A percentile compares a stretch with the other conserved stretches of the same genome.
phyloP scores from a whole-genome alignment of 30 jellyfish, hydroid and myxozoan genomes.

The Rhopilema esculentum region DNA sequence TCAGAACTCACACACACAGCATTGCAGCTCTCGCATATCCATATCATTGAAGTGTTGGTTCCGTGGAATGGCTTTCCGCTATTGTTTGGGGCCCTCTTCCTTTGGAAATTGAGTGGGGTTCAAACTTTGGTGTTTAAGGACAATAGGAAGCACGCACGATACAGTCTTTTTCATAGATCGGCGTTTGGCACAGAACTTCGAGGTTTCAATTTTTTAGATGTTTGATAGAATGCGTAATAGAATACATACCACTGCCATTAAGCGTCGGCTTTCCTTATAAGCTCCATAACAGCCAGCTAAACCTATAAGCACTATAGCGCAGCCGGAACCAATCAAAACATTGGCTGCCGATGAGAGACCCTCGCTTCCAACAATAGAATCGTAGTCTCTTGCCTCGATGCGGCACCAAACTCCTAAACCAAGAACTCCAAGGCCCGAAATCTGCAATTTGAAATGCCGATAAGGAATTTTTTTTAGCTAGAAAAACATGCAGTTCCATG shows the following conservation, averaged over 20 bases:
- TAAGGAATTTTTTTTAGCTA: background rate
- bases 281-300: background rate
- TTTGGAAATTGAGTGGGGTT: too few species aligned
- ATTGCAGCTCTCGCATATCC: too few species aligned
- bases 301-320: background rate
- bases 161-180: too few species aligned
- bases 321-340: background rate
- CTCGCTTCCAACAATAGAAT: background rate
- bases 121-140: too few species aligned
- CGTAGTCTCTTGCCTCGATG: background rate
- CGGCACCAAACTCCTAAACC: background rate
- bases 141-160: too few species aligned
- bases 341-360: constrained; percentile 10
- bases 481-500: too few species aligned
- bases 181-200: too few species aligned
- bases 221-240: background rate
- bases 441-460: background rate
- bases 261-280: background rate
- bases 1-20: too few species aligned
- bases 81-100: too few species aligned
- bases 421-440: constrained; percentile 1
- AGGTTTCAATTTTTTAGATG: background rate
- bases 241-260: constrained; percentile 19
- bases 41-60: too few species aligned
- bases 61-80: too few species aligned